These are phyloP conservation scores for Heliconius aoede DNA, from an alignment of 2,888 invertebrate genomes.

Conservation along the genomic window DNA sequence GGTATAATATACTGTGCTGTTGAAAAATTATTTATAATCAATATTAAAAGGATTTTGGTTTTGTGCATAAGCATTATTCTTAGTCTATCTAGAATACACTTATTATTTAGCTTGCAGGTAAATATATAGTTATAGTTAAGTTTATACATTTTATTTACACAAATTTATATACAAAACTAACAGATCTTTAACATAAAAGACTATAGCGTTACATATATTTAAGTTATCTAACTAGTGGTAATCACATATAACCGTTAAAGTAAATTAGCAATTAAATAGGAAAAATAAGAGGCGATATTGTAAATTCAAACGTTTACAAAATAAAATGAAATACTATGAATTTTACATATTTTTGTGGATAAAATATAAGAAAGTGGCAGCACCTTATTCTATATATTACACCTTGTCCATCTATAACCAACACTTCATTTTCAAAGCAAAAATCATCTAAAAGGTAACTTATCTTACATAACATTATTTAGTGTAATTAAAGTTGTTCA, in stretches of 20 bases:
- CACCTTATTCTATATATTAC: constrained; percentile 39
- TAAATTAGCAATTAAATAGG: constrained; percentile 37
- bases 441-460: constrained; percentile 25
- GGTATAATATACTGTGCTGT: constrained; percentile 42
- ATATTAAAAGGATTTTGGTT: constrained; percentile 40
- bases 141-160: constrained; percentile 70
- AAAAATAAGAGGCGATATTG: constrained; percentile 16
- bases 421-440: constrained; percentile 20
- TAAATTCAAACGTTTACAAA: constrained; percentile 20
- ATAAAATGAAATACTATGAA: constrained; percentile 24
- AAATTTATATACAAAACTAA: constrained; percentile 67
- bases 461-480: constrained; percentile 1
- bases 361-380: constrained; percentile 44
- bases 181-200: constrained; percentile 66
- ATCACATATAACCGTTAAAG: constrained; percentile 59
- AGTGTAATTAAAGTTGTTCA: constrained; percentile 24
- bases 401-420: constrained; percentile 47
- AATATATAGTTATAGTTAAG: constrained; percentile 54
- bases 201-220: constrained; percentile 48
- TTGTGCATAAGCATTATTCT: constrained; percentile 47
- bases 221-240: constrained; percentile 67
- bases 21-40: constrained; percentile 44
- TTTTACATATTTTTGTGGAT: constrained; percentile 30
- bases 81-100: constrained; percentile 50
- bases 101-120: constrained; percentile 52